Conservation (phyloP, 2,797 vertebrate genomes). For the Iguana delicatissima region DNA sequence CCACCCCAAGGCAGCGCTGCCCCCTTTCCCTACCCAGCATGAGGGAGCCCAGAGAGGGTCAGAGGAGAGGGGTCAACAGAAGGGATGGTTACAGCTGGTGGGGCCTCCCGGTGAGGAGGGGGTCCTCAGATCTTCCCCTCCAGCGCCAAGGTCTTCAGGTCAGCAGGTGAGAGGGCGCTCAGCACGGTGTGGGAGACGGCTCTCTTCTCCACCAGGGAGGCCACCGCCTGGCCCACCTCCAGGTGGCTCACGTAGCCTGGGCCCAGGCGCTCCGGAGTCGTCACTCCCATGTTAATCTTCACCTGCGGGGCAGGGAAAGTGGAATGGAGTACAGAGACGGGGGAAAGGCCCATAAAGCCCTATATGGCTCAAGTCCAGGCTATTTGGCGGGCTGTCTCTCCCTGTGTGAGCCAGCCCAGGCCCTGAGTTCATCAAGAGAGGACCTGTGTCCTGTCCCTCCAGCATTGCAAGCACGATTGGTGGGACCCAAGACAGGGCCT, state of each 20-base stretch:
- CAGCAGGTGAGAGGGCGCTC: conserved; percentile 79
- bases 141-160: conserved; percentile 80
- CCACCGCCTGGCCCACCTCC: conserved; percentile 81
- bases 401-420: too few species aligned
- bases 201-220: conserved; percentile 75
- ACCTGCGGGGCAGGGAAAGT: conserved; percentile 72
- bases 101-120: too few species aligned
- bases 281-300: conserved; percentile 86
- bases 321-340: too few species aligned
- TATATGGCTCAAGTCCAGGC: too few species aligned
- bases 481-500: too few species aligned
- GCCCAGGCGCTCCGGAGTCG: conserved; percentile 76
- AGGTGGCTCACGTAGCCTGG: conserved; percentile 82
- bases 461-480: too few species aligned
- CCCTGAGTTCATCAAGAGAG: too few species aligned
- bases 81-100: background rate
- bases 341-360: too few species aligned
- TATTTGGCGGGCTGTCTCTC: too few species aligned
- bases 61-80: too few species aligned
- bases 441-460: too few species aligned
- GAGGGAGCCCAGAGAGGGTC: background rate
- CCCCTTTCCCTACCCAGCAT: background rate
- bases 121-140: conserved; percentile 67
- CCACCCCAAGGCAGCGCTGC: background rate
- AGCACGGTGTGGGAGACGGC: conserved; percentile 79